These are phyloP conservation scores for Netelia fuscicornis DNA, from an alignment of 2,888 invertebrate genomes.

Conservation along the genomic window DNA sequence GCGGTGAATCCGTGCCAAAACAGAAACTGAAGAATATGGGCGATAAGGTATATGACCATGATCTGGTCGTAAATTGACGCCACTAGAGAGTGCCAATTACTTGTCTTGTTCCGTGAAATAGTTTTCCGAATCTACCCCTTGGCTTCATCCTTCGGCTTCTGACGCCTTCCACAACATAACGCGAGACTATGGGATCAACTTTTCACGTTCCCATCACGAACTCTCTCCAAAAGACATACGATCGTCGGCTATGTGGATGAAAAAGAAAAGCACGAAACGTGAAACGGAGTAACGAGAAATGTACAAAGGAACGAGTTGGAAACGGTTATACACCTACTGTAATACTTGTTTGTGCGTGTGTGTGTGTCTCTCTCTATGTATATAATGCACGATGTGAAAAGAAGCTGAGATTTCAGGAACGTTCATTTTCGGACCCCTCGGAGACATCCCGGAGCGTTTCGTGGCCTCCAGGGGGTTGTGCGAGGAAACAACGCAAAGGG, in stretches of 20 bases:
- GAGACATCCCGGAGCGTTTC: constrained; percentile 23
- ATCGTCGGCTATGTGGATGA: too few species aligned
- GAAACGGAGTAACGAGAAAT: constrained; percentile 24
- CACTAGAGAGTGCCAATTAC: constrained; percentile 4
- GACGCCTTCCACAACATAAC: background rate
- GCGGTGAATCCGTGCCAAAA: background rate
- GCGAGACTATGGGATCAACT: too few species aligned
- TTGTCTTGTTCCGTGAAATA: constrained; percentile 12
- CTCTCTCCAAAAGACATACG: too few species aligned
- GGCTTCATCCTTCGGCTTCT: background rate
- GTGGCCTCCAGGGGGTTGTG: constrained; percentile 7
- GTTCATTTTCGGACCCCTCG: constrained; percentile 12
- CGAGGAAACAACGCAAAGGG: constrained; percentile 4
- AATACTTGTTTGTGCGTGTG: background rate
- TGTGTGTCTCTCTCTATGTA: too few species aligned
- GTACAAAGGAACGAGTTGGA: background rate
- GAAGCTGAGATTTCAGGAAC: constrained; percentile 21
- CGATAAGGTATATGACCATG: too few species aligned
- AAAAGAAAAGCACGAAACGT: background rate
- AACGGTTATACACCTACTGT: background rate
- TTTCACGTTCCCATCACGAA: too few species aligned
- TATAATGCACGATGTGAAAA: constrained; percentile 9
- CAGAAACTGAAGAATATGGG: too few species aligned
- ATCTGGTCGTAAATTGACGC: constrained; percentile 4
- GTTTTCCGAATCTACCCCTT: constrained; percentile 17